Percentiles rank a stretch among this genome's conserved stretches.
Evolutionary conservation across 1,140 invertebrate species (phyloP).

Genomic region (Lanistes nyassanus): DNA sequence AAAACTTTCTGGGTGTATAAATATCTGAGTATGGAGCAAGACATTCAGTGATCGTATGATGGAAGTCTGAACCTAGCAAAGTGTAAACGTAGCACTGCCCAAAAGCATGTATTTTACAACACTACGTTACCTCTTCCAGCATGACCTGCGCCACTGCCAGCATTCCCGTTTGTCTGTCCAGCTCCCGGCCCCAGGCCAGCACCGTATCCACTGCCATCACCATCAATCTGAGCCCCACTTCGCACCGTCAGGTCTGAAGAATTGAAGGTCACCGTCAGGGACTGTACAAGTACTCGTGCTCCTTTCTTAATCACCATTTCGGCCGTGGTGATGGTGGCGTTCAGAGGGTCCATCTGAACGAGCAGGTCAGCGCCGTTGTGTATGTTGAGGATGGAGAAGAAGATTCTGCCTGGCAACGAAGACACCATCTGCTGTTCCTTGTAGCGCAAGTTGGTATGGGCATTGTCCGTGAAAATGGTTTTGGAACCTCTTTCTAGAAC

Average conservation of each 20-base stretch:
- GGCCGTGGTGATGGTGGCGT: constrained; percentile 33
- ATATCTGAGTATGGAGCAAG: too few species aligned
- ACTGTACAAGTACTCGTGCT: constrained; percentile 30
- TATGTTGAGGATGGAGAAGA: constrained; percentile 36
- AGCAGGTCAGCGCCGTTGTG: constrained; percentile 46
- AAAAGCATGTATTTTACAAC: too few species aligned
- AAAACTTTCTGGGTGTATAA: too few species aligned
- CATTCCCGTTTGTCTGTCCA: constrained; percentile 25
- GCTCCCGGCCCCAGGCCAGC: constrained; percentile 37
- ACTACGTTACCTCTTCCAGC: constrained; percentile 23
- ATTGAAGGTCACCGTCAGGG: constrained; percentile 30
- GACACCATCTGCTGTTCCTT: not conserved
- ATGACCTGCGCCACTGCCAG: constrained; percentile 45
- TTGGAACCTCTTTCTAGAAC: constrained; percentile 46
- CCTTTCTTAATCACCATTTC: constrained; percentile 44
- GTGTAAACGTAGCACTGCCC: too few species aligned
- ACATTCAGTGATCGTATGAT: too few species aligned
- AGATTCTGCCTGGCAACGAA: constrained; percentile 40
- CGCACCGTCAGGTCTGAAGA: constrained; percentile 39
- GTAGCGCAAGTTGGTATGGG: constrained; percentile 37
- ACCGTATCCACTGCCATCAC: constrained; percentile 42
- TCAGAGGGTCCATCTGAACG: constrained; percentile 32
- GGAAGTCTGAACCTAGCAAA: too few species aligned
- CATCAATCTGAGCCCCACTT: constrained; percentile 37
- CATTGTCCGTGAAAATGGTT: constrained; percentile 35